Evolutionary conservation across 2,113 vertebrate species (phyloP).

Genomic region (Oxyruncus cristatus): DNA sequence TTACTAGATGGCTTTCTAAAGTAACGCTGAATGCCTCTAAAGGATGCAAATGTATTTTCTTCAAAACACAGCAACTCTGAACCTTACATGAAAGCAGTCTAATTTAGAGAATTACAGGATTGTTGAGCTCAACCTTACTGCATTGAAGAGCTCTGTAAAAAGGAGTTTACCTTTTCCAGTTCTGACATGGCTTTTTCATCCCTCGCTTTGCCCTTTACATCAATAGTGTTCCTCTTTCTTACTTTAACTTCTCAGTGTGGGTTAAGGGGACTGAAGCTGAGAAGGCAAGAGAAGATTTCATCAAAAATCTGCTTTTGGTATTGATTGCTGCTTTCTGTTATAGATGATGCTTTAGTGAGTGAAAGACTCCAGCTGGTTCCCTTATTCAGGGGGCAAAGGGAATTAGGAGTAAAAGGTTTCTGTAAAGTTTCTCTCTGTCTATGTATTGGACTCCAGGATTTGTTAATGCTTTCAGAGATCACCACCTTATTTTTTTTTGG

Average conservation of each 20-base stretch:
- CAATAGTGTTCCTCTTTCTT: not conserved
- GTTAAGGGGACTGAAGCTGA: slow-evolving; percentile 17
- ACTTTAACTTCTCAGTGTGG: slow-evolving; percentile 5
- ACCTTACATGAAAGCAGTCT: not conserved
- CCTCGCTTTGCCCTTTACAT: not conserved
- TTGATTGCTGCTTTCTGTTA: slow-evolving; percentile 36
- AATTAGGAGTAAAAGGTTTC: slow-evolving; percentile 37
- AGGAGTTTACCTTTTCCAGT: not conserved
- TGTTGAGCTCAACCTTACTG: not conserved
- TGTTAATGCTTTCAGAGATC: not conserved
- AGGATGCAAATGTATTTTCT: slow-evolving; percentile 29
- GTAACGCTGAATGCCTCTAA: not conserved
- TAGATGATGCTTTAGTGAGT: not conserved
- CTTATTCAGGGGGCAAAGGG: not conserved
- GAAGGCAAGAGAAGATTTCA: slow-evolving; percentile 48
- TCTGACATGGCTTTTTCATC: not conserved
- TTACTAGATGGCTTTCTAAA: slow-evolving; percentile 5
- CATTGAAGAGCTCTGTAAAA: not conserved
- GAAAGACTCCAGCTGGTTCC: slow-evolving; percentile 25
- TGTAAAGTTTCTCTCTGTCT: not conserved
- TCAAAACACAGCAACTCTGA: not conserved
- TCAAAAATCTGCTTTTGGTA: slow-evolving; percentile 48
- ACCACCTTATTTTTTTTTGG: not conserved
- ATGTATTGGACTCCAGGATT: not conserved
- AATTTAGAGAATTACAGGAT: slow-evolving; percentile 21